A percentile compares a stretch with the other conserved stretches of the same genome.
Conservation (phyloP, 2,888 invertebrate species). For the Acanthacorydalis orientalis region DNA sequence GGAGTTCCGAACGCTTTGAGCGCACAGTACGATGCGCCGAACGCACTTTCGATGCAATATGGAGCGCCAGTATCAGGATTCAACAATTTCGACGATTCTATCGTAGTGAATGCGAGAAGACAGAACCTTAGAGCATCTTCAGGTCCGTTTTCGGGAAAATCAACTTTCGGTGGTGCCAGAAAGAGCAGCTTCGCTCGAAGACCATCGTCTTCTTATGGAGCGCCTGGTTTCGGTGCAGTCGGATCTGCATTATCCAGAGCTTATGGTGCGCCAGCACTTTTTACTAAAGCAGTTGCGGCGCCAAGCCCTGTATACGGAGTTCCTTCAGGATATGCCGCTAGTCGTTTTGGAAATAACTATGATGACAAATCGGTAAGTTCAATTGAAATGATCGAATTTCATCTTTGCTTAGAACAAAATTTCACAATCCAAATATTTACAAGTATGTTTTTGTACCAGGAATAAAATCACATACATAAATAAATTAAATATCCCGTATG, state of each 20-base stretch:
- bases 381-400: no score
- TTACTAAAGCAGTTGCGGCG: neutral
- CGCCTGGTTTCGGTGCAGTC: conserved; percentile 13
- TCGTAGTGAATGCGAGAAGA: no score
- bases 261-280: conserved; percentile 10
- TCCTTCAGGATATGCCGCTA: conserved; percentile 22
- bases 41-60: conserved; percentile 31
- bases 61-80: no score
- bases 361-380: conserved; percentile 1
- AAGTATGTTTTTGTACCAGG: no score
- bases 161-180: no score
- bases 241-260: conserved; percentile 6
- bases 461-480: neutral
- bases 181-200: no score
- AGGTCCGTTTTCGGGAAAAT: no score
- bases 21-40: conserved; percentile 21
- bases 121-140: no score
- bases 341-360: conserved; percentile 18
- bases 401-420: no score
- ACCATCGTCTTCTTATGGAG: conserved; percentile 13
- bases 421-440: no score
- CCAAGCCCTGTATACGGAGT: conserved; percentile 27
- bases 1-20: conserved; percentile 22
- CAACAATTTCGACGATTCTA: no score
- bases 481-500: neutral